Base-by-base conservation (phyloP, 1,140 invertebrate species). In the Micrasema longulum region DNA sequence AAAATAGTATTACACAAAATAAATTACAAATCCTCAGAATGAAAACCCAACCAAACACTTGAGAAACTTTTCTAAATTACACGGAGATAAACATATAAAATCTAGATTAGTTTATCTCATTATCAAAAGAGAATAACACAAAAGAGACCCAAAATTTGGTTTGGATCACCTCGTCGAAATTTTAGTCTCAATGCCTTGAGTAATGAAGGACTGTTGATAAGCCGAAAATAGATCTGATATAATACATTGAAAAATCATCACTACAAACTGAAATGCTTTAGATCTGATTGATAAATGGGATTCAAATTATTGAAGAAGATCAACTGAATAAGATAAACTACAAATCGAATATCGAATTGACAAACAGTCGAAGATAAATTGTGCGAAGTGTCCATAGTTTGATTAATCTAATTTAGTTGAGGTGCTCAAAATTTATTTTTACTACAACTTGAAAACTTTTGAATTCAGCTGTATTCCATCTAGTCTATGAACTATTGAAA, bases 41-140 rank as follows among this genome's bases (percentile, higher is more conserved):
- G 57, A 63, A 63, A 63, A 63, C 6, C 18, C 57, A 63, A 63
- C 57, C 57, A 7, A 63, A 63, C 9, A 63, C 57, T 63, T 41
- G 57, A 63, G 18, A 53, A 23, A 53, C n/a, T 53, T 53, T 11
- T 12, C n/a, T 26, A 53, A 53, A 26, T n/a, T n/a, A n/a, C n/a
- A n/a, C n/a, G n/a, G n/a, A n/a, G n/a, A n/a, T n/a, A n/a, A n/a
- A n/a, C n/a, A n/a, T n/a, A n/a, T n/a, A n/a, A n/a, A n/a, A n/a
- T n/a, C n/a, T n/a, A n/a, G n/a, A n/a, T n/a, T n/a, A n/a, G n/a
- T n/a, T n/a, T n/a, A n/a, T n/a, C n/a, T n/a, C n/a, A n/a, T n/a
- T n/a, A n/a, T n/a, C n/a, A n/a, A n/a, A n/a, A n/a, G n/a, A n/a
- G n/a, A n/a, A n/a, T n/a, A n/a, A n/a, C n/a, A n/a, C n/a, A n/a